Evolutionary conservation across 1,140 invertebrate species (phyloP).

Genomic region (Papilio machaon): DNA sequence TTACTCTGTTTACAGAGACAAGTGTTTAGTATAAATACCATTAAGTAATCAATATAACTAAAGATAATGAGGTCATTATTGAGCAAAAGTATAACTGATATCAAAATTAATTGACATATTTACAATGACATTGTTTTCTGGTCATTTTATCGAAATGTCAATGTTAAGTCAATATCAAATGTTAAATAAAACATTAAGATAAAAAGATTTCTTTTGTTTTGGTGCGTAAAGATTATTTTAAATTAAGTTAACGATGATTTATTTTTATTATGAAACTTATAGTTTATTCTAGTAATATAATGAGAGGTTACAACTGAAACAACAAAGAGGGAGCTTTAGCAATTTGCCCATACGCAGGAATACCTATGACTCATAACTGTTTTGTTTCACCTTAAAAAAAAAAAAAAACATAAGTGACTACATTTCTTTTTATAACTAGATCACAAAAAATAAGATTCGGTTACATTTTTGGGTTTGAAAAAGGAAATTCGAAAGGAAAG

Average conservation of each 20-base stretch:
- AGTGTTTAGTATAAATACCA: not conserved
- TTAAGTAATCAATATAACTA: not conserved
- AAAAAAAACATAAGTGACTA: not conserved
- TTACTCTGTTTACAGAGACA: not conserved
- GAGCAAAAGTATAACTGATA: not conserved
- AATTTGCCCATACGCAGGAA: not conserved
- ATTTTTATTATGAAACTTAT: too few species aligned
- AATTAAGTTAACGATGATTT: too few species aligned
- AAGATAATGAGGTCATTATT: conserved; percentile 12
- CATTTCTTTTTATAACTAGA: not conserved
- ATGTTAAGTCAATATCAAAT: conserved; percentile 4
- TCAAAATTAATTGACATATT: not conserved
- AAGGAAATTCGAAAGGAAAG: not conserved
- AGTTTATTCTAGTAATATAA: too few species aligned
- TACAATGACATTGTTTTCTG: not conserved
- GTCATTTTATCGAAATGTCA: not conserved
- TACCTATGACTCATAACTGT: not conserved
- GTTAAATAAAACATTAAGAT: not conserved
- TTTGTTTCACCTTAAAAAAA: not conserved
- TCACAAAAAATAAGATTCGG: not conserved
- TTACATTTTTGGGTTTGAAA: not conserved
- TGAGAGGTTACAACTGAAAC: not conserved
- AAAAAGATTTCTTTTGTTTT: not conserved
- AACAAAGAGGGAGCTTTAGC: not conserved
- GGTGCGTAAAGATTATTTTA: not conserved